Evolutionary conservation across 2,797 vertebrate species (phyloP).

Genomic region (Eleutherodactylus coqui): DNA sequence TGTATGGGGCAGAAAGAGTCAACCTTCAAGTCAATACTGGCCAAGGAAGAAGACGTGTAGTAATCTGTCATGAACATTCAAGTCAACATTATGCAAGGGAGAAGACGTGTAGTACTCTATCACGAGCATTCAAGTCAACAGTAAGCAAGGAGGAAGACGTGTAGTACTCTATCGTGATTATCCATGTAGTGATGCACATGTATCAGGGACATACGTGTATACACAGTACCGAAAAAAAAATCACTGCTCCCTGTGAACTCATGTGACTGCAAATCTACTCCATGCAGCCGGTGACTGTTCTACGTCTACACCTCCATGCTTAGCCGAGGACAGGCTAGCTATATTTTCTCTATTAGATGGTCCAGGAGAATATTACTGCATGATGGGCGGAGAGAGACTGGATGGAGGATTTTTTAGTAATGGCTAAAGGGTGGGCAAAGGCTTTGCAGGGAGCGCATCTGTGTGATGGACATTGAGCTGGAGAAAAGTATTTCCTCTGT

Average conservation of each 20-base stretch:
- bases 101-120: neutral
- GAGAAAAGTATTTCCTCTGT: conserved; percentile 43
- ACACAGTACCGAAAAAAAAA: neutral
- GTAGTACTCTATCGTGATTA: neutral
- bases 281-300: neutral
- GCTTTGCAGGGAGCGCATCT: conserved; percentile 43
- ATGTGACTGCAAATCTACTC: neutral
- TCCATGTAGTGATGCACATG: neutral
- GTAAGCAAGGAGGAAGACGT: neutral
- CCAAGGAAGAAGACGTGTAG: neutral
- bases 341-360: neutral
- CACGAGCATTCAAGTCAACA: neutral
- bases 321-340: neutral
- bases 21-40: neutral
- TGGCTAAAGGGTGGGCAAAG: conserved; percentile 31
- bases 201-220: neutral
- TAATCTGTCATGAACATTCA: neutral
- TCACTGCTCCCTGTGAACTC: neutral
- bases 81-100: no score
- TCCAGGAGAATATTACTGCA: conserved; percentile 25
- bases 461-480: conserved; percentile 35
- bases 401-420: conserved; percentile 15
- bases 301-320: neutral
- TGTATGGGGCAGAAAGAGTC: neutral
- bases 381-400: neutral